Base-by-base conservation (phyloP, 2,797 vertebrate species). In the Agapornis canus region DNA sequence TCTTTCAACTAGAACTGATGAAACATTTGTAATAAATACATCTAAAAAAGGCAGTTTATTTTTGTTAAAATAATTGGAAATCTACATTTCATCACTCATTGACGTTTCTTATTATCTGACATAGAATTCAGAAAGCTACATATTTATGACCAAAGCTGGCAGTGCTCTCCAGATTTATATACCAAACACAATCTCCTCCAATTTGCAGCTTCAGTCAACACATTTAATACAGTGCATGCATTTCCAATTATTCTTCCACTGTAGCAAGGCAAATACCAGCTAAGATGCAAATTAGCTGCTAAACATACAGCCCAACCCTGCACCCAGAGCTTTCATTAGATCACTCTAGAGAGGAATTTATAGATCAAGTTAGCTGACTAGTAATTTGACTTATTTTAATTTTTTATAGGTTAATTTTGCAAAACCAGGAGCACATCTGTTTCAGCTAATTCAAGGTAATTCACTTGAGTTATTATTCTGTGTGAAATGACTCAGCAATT, bases 131-230 rank as follows among this genome's bases (percentile, higher is more conserved):
- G 51, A 70, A 86, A 77, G 52, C 57, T 94, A 78, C 12, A 29
- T 89, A 92, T 93, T 94, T 95, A 92, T 68, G 45, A 73, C 52
- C 52, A 70, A 90, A 75, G 4, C 57, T 75, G 61, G 57, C 26
- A 54, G 56, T 18, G 25, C 42, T 89, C 45, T 89, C 26, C 73
- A 80, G 35, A 85, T 93, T 93, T 90, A 86, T 84, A 60, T 39
- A 92, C 16, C 43, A 95, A 94, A 91, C 42, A 84, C n/a, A 92
- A 47, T 82, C 57, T 90, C 57, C 65, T 94, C 81, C 68, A 92
- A 81, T 93, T 95, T 95, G 84, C 71, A 93, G 78, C 84, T 90
- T 91, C 78, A 92, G 81, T 84, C 78, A 84, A 95, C 60, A 77
- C 23, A 80, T 91, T 90, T 93, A 95, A 93, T 82, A 39, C 49